Evolutionary conservation across 2,888 invertebrate genomes (phyloP).

Genomic region (Rhorus exstirpatorius): DNA sequence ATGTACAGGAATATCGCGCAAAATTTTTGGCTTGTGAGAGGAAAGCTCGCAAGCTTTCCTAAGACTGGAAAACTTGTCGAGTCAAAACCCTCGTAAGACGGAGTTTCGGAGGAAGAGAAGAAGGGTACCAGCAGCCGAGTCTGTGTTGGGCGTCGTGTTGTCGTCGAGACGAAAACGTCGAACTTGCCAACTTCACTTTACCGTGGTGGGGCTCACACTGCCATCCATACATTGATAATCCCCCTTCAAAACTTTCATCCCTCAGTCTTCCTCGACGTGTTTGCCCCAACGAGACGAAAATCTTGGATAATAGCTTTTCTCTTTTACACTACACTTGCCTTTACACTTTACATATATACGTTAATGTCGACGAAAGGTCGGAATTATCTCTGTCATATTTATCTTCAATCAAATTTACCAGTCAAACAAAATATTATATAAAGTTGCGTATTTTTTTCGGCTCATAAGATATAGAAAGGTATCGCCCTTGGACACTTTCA

Average conservation of each 20-base stretch:
- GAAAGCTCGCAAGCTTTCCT: constrained; percentile 59
- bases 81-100: constrained; percentile 32
- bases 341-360: background rate
- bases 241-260: constrained; percentile 48
- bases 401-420: no score
- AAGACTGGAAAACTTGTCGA: constrained; percentile 61
- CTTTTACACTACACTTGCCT: constrained; percentile 50
- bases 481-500: background rate
- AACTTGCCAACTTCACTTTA: constrained; percentile 62
- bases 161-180: constrained; percentile 53
- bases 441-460: no score
- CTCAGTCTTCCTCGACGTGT: constrained; percentile 42
- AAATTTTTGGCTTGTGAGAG: constrained; percentile 56
- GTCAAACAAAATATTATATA: no score
- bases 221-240: constrained; percentile 67
- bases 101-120: constrained; percentile 34
- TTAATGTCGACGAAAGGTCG: background rate
- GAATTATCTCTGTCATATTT: background rate
- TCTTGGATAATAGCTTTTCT: constrained; percentile 68
- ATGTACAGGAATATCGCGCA: constrained; percentile 27
- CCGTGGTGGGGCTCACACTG: constrained; percentile 7
- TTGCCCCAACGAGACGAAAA: constrained; percentile 64
- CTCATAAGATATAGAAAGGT: no score
- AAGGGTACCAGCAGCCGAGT: constrained; percentile 57
- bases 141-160: constrained; percentile 33